Percentiles rank a stretch among this genome's conserved stretches.
Evolutionary conservation across 1,140 invertebrate species (phyloP).

Genomic region (Calliphora vicina): DNA sequence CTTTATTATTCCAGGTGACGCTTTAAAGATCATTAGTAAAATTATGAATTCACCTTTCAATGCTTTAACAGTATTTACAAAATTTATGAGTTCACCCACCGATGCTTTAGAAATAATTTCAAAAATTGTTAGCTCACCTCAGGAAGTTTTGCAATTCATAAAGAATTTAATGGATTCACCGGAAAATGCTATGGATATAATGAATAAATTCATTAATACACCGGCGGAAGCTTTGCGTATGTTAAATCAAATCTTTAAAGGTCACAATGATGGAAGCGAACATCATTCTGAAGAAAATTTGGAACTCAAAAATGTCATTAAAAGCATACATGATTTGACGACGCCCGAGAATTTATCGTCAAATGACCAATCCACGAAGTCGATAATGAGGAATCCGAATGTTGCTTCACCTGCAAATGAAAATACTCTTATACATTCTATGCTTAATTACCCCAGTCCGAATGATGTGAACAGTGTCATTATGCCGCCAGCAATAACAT

Average conservation of each 20-base stretch:
- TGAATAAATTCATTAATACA: slow-evolving; percentile 63
- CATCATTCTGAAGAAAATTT: neutral
- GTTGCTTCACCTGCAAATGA: neutral
- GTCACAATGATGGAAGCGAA: slow-evolving; percentile 30
- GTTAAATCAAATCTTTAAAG: slow-evolving; percentile 59
- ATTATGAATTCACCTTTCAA: slow-evolving; percentile 63
- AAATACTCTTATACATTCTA: slow-evolving; percentile 18
- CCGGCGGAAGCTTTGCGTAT: slow-evolving; percentile 60
- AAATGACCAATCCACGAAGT: neutral
- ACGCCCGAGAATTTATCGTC: neutral
- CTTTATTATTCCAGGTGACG: slow-evolving; percentile 50
- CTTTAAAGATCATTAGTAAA: slow-evolving; percentile 61
- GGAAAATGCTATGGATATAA: slow-evolving; percentile 60
- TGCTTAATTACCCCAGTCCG: slow-evolving; percentile 31
- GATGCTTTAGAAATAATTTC: slow-evolving; percentile 62
- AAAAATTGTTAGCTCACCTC: slow-evolving; percentile 60
- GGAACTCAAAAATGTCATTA: neutral
- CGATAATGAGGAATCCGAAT: neutral
- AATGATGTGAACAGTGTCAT: neutral
- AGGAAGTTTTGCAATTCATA: slow-evolving; percentile 60
- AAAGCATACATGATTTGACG: neutral
- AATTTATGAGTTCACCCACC: slow-evolving; percentile 62
- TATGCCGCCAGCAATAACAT: neutral
- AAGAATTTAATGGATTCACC: slow-evolving; percentile 60
- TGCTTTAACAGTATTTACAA: slow-evolving; percentile 62